Evolutionary conservation across 2,797 vertebrate species (phyloP).

Genomic region (Eptatretus atami): DNA sequence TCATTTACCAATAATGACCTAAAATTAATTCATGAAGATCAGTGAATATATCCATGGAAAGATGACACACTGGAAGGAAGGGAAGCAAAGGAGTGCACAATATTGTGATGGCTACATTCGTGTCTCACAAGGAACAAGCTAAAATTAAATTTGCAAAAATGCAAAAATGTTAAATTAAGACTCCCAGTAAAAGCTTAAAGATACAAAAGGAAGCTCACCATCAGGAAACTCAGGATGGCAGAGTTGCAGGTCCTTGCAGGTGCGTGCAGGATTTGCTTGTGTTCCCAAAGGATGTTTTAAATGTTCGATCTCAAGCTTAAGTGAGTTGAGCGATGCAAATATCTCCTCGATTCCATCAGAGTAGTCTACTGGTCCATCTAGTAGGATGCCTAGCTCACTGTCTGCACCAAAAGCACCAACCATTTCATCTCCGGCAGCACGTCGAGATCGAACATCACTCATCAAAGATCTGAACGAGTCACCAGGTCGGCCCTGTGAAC

Average conservation of each 20-base stretch:
- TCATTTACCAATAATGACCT: too few relatives aligned
- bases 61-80: too few relatives aligned
- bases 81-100: too few relatives aligned
- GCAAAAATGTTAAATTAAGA: too few relatives aligned
- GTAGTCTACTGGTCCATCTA: slow-evolving; percentile 43
- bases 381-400: neutral
- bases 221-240: slow-evolving; percentile 81
- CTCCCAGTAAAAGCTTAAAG: too few relatives aligned
- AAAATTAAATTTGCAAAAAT: too few relatives aligned
- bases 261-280: slow-evolving; percentile 56
- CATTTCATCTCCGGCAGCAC: neutral
- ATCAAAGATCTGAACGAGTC: too few relatives aligned
- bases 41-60: too few relatives aligned
- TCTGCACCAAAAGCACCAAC: neutral
- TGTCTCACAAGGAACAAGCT: too few relatives aligned
- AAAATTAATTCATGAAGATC: too few relatives aligned
- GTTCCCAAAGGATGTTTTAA: slow-evolving; percentile 93
- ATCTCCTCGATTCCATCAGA: slow-evolving; percentile 96
- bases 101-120: too few relatives aligned
- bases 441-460: neutral
- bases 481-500: too few relatives aligned
- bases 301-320: slow-evolving; percentile 92
- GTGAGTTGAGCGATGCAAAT: slow-evolving; percentile 68
- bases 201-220: slow-evolving; percentile 16
- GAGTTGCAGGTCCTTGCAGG: slow-evolving; percentile 90